Evolutionary conservation across 2,888 invertebrate species (phyloP).

Genomic region (Pristionchus arcanus): DNA sequence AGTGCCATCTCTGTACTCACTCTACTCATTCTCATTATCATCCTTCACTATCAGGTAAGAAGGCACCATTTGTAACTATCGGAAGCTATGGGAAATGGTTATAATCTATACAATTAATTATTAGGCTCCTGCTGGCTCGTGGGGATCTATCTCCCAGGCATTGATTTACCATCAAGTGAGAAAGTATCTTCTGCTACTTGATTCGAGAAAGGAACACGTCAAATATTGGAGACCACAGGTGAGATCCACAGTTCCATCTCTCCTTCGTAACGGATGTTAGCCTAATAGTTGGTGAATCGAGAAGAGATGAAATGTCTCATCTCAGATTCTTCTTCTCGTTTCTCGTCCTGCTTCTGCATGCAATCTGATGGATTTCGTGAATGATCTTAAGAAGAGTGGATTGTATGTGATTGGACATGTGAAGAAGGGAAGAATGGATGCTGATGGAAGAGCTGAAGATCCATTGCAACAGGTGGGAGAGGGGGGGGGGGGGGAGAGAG

Average conservation of each 20-base stretch:
- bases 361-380: slow-evolving; percentile 95
- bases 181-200: slow-evolving; percentile 95
- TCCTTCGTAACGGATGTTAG: neutral
- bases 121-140: slow-evolving; percentile 83
- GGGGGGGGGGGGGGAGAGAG: neutral
- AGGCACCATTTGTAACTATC: neutral
- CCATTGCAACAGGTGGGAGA: slow-evolving; percentile 84
- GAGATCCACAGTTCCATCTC: neutral
- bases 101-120: neutral
- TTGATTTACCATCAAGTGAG: slow-evolving; percentile 95
- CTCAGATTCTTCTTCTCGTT: slow-evolving; percentile 93
- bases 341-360: slow-evolving; percentile 92
- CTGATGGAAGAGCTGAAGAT: slow-evolving; percentile 83
- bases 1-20: slow-evolving; percentile 91
- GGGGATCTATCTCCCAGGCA: slow-evolving; percentile 98
- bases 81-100: neutral
- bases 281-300: no score
- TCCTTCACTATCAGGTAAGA: slow-evolving; percentile 88
- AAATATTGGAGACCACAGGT: slow-evolving; percentile 63
- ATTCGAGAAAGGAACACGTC: slow-evolving; percentile 96
- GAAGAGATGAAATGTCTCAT: neutral
- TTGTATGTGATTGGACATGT: slow-evolving; percentile 90
- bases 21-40: slow-evolving; percentile 90
- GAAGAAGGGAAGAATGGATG: slow-evolving; percentile 79
- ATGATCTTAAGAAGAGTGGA: slow-evolving; percentile 94